Percentiles rank a stretch among this genome's conserved stretches.
Evolutionary conservation across 2,113 vertebrate genomes (phyloP).

Genomic region (Grus americana): DNA sequence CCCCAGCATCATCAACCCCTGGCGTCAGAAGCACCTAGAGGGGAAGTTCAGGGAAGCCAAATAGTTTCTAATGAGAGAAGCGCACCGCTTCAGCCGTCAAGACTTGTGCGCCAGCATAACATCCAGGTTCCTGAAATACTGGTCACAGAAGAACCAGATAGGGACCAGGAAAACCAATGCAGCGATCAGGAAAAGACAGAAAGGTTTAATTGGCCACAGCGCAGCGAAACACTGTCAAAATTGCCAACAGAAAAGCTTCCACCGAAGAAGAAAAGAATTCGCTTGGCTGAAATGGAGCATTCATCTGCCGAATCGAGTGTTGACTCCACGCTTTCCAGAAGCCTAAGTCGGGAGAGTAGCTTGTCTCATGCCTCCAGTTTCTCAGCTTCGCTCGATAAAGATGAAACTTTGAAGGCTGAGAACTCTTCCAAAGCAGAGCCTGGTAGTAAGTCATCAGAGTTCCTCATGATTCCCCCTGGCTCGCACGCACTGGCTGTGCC

Average conservation of each 20-base stretch:
- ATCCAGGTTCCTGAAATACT: slow-evolving; percentile 98
- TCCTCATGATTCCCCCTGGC: slow-evolving; percentile 80
- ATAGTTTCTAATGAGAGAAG: slow-evolving; percentile 66
- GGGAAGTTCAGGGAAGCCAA: slow-evolving; percentile 69
- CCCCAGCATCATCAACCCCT: slow-evolving; percentile 67
- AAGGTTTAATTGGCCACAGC: slow-evolving; percentile 94
- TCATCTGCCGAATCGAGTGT: slow-evolving; percentile 93
- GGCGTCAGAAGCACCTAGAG: slow-evolving; percentile 58
- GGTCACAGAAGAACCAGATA: slow-evolving; percentile 96
- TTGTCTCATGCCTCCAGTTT: slow-evolving; percentile 93
- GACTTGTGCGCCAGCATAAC: slow-evolving; percentile 93
- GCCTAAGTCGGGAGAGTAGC: slow-evolving; percentile 93
- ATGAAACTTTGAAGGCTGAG: slow-evolving; percentile 85
- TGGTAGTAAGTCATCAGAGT: slow-evolving; percentile 78
- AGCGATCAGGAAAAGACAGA: slow-evolving; percentile 86
- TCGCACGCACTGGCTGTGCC: slow-evolving; percentile 86
- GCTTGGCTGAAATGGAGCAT: slow-evolving; percentile 93
- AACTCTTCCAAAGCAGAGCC: slow-evolving; percentile 80
- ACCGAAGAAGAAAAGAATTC: slow-evolving; percentile 96
- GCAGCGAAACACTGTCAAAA: slow-evolving; percentile 94
- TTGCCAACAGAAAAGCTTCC: slow-evolving; percentile 96
- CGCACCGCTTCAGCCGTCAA: slow-evolving; percentile 77
- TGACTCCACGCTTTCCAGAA: slow-evolving; percentile 92
- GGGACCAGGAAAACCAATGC: slow-evolving; percentile 83
- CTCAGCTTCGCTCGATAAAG: slow-evolving; percentile 92